Base-by-base conservation (phyloP, 2,113 vertebrate species). In the Hippocampus guttulatus region DNA sequence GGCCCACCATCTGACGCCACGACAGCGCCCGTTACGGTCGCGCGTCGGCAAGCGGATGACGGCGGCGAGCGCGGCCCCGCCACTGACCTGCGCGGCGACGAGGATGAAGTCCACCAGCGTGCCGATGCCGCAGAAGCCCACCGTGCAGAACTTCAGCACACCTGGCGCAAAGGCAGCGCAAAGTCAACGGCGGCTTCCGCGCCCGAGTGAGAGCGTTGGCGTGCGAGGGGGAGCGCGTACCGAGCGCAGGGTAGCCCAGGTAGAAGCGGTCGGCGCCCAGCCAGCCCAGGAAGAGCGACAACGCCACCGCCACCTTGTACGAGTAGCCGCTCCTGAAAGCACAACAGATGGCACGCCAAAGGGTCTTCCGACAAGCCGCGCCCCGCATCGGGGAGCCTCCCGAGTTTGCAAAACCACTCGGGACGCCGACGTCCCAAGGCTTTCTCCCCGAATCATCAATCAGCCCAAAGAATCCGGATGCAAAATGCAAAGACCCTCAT, bases 61-160 rank as follows among this genome's bases (percentile, higher is more conserved):
- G 33, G 33, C 33, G 33, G 33, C 33, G 33, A 38, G 16, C 16
- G 47, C 1, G 15, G 8, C 20, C 20, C 20, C 52, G 8, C 57
- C 57, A 38, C 92, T 93, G 86, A 98, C 97, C 96, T 99, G 97
- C 95, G 97, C 97, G 81, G 96, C 95, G 88, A 99, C 97, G 78
- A 98, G 87, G 81, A 99, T 93, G 88, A 99, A 99, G 87, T 99
- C 97, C 80, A 98, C 95, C 69, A 99, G 87, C 71, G 96, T 98
- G 55, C 96, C 97, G 76, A 99, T 96, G 78, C 97, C 97, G 93
- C 97, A 99, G 92, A 99, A 99, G 1, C 97, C 97, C 40, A 99
- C 96, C 0, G 97, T 99, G 82, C 97, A 99, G 91, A 99, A 98
- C 88, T 98, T 99, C 78, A 99, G 83, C 82, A 99, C 90, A 71